Conservation (phyloP, 2,888 invertebrate species). For the Geotrupes spiniger region DNA sequence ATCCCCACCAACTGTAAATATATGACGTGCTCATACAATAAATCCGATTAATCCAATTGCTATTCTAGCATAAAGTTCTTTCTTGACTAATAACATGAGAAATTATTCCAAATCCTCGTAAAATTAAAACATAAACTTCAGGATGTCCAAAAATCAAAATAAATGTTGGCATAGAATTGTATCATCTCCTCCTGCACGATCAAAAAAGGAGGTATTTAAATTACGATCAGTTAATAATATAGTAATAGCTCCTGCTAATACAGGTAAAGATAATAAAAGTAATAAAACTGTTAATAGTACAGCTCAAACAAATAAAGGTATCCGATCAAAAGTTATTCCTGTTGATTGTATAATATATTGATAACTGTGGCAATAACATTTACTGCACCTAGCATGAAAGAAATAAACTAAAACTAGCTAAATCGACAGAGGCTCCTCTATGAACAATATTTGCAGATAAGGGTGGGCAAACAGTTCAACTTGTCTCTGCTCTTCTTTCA, state of each 20-base stretch:
- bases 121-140: constrained; percentile 83
- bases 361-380: constrained; percentile 77
- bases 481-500: constrained; percentile 66
- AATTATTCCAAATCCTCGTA: constrained; percentile 73
- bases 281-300: constrained; percentile 57
- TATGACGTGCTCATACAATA: constrained; percentile 82
- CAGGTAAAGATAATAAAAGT: constrained; percentile 67
- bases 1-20: constrained; percentile 82
- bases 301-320: constrained; percentile 73
- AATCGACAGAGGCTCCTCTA: constrained; percentile 66
- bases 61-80: constrained; percentile 71
- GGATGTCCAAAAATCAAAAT: constrained; percentile 87
- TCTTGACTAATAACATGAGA: neutral
- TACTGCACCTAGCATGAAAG: constrained; percentile 72
- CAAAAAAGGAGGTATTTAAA: constrained; percentile 76
- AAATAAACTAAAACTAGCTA: constrained; percentile 73
- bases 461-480: constrained; percentile 77
- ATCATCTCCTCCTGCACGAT: constrained; percentile 58
- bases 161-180: constrained; percentile 69
- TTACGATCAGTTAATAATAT: constrained; percentile 56
- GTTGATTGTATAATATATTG: constrained; percentile 66
- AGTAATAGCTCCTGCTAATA: constrained; percentile 76
- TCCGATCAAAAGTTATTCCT: constrained; percentile 61
- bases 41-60: constrained; percentile 81
- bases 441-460: constrained; percentile 63